Base-by-base conservation (phyloP, 2,797 vertebrate genomes). In the Pangasius krempfi region DNA sequence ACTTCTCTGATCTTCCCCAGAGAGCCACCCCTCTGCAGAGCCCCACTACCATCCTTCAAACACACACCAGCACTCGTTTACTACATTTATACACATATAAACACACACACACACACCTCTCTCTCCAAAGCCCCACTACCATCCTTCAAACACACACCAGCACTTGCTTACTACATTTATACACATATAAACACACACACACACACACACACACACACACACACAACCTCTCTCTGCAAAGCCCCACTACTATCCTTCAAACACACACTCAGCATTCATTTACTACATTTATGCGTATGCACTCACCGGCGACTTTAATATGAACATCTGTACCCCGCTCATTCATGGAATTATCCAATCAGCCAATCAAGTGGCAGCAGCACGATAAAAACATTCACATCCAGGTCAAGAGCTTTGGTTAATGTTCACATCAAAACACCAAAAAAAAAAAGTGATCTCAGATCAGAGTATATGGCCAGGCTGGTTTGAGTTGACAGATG, bases 1-100 rank as follows among this genome's bases (percentile, higher is more conserved):
- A 98, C 97, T 20, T 99, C 98, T 54, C 97, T 94, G 89, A 99
- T 96, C 91, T 96, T 99, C 70, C 98, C 98, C 88, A 99, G 94
- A 80, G 98, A 99, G 87, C 97, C 97, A 20, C 97, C 98, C 89
- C 98, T 97, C 91, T 97, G 96, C 8, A 99, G 96, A 5, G 95
- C 91, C 5, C 98, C 98, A 2, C 96, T 98, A 92, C 98, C 98
- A 2, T 99, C 98, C 98, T 99, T 95, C 83, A 93, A 87, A 91
- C 76, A 88, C 87, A 90, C 90, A 92, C 68, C 88, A 90, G 80
- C 52, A 64, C 86, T 54, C 37, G 3, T 62, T 79, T 72, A 86
- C 40, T 33, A 83, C 60, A 86, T 76, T 78, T 78, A 86, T 47
- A 37, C 58, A 64, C 44, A 81, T 16, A 18, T 5, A 60, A 47